Evolutionary conservation across 2,888 invertebrate genomes (phyloP), one percentile per base, ranked within the genome.

Genomic region (Apamea crenata): DNA sequence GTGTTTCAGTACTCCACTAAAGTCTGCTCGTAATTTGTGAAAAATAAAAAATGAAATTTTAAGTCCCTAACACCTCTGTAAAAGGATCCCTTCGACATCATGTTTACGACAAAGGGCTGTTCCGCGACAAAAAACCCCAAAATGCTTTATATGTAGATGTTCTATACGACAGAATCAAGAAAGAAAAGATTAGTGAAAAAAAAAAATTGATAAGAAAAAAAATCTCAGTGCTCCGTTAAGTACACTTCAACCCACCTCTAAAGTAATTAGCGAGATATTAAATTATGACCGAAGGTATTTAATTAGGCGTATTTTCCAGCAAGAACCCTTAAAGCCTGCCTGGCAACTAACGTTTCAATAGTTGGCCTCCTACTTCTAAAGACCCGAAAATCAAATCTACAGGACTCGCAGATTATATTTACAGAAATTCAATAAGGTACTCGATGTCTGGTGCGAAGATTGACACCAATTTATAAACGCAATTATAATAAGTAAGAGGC

Each of bases 381-480:
- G 40, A 71, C 2, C 16, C 47, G 32, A 70, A 78, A 81, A 80
- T 80, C 44, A 72, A 81, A 66, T 80, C 53, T 74, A 25, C 16
- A 65, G 47, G 32, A 59, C 70, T 44, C 66, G 12, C 65, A 73
- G 74, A 80, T 65, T 67, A 74, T 83, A 76, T 81, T 83, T 63
- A 74, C 61, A 67, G 77, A 73, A 80, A 84, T 71, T 77, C 36
- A 77, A 81, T 86, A 79, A 74, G 29, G 36, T 77, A 70, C 40
- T 61, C 71, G 53, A 47, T 72, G 69, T 59, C 68, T 79, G 76
- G 69, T 68, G 79, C 61, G 74, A 81, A 77, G 74, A 80, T 85
- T 82, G 83, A 80, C 85, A 77, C 56, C 71, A 83, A 83, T 73
- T 61, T 78, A 85, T 85, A 81, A 88, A 87, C 71, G 74, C 44